phyloP scores from a whole-genome alignment of 2,113 vertebrate species.

The Mirza zaza region DNA sequence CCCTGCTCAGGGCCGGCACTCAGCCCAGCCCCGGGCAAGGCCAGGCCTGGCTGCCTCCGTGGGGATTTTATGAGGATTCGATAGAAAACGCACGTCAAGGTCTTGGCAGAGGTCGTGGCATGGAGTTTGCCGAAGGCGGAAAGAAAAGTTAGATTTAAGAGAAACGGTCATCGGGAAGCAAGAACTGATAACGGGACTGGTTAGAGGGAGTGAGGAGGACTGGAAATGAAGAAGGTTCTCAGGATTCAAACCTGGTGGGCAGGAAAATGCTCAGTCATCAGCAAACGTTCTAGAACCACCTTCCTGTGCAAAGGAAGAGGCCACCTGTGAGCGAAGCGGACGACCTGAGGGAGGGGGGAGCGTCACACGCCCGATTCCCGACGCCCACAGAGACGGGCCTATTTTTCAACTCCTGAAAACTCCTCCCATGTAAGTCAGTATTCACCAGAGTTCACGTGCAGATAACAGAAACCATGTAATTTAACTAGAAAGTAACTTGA shows the following conservation, averaged over 20 bases:
- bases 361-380: too few species aligned
- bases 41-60: neutral
- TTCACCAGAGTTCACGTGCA: neutral
- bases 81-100: neutral
- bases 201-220: too few species aligned
- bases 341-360: neutral
- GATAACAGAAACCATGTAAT: neutral
- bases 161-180: neutral
- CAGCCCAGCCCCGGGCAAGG: neutral
- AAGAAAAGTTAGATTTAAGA: neutral
- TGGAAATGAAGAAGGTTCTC: neutral
- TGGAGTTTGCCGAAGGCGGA: neutral
- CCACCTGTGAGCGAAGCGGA: too few species aligned
- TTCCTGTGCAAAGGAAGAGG: neutral
- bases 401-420: neutral
- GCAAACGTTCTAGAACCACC: neutral
- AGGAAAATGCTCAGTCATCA: neutral
- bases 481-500: neutral
- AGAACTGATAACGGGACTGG: neutral
- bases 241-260: neutral
- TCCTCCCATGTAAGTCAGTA: neutral
- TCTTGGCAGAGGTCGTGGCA: neutral
- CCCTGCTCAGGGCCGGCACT: neutral
- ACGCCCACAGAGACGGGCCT: neutral
- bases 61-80: neutral